Conservation (phyloP, 2,113 vertebrate genomes). For the Cebus imitator region DNA sequence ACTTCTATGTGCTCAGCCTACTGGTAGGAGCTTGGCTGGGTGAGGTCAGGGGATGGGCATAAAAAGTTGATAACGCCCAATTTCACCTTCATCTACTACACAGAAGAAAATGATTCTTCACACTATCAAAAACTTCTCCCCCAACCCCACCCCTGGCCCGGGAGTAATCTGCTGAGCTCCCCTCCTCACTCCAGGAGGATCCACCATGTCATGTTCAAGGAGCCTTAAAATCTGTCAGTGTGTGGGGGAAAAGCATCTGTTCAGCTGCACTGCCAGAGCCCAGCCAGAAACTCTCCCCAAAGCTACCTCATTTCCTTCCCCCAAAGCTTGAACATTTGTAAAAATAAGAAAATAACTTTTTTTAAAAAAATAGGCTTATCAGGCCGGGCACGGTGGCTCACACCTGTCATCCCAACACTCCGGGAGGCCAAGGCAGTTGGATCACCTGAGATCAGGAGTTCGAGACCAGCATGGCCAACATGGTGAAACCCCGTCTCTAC, state of each 20-base stretch:
- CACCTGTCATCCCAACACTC: too few species aligned
- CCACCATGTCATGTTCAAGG: rapidly evolving
- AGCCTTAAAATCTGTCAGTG: rapidly evolving
- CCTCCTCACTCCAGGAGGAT: background rate
- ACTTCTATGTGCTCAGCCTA: background rate
- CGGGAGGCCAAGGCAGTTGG: too few species aligned
- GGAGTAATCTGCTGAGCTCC: background rate
- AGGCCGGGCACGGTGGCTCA: too few species aligned
- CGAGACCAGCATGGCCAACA: too few species aligned
- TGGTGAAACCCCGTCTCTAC: too few species aligned
- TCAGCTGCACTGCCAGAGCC: background rate
- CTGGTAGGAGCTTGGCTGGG: background rate
- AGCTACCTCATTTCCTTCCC: background rate
- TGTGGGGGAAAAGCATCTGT: background rate
- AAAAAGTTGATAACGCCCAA: background rate
- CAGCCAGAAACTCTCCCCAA: background rate
- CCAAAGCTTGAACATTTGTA: background rate
- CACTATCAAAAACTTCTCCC: background rate
- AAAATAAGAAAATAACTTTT: background rate
- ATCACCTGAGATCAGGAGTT: too few species aligned
- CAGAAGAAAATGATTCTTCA: background rate
- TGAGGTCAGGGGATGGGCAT: background rate
- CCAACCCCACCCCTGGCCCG: too few species aligned
- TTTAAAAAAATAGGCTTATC: too few species aligned
- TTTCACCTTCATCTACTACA: background rate